Evolutionary conservation across 2,113 vertebrate genomes (phyloP).

Genomic region (Micronycteris hirsuta): DNA sequence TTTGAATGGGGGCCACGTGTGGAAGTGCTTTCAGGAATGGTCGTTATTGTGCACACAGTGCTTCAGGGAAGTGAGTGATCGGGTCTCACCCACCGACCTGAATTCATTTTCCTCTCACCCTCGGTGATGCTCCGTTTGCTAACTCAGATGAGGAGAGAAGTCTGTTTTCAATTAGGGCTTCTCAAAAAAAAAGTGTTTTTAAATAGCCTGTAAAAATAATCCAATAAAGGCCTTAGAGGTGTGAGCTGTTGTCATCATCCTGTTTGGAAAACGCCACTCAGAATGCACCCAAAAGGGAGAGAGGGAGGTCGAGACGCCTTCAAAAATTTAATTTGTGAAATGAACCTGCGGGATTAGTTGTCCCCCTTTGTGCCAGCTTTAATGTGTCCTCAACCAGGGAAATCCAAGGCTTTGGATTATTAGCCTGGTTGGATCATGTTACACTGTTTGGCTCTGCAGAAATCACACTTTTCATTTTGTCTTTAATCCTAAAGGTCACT

Average conservation of each 20-base stretch:
- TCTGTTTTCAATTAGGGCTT: conserved; percentile 67
- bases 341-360: conserved; percentile 4
- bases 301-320: not conserved
- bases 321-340: conserved; percentile 54
- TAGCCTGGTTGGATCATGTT: conserved; percentile 57
- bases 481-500: conserved; percentile 74
- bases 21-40: not conserved
- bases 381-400: conserved; percentile 51
- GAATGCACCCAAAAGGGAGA: not conserved
- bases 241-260: conserved; percentile 55
- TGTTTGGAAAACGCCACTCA: conserved; percentile 55
- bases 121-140: not conserved
- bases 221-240: conserved; percentile 51
- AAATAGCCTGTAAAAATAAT: conserved; percentile 59
- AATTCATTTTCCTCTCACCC: conserved; percentile 24
- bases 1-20: not conserved
- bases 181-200: conserved; percentile 45
- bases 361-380: conserved; percentile 26
- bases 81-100: not conserved
- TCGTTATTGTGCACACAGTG: rapidly evolving
- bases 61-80: not conserved
- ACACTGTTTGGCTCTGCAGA: conserved; percentile 66
- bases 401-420: conserved; percentile 65
- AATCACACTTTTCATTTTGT: conserved; percentile 75
- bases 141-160: not conserved